A percentile compares a stretch with the other conserved stretches of the same genome.
Conservation (phyloP, 2,113 vertebrate species). For the Lycaon pictus region DNA sequence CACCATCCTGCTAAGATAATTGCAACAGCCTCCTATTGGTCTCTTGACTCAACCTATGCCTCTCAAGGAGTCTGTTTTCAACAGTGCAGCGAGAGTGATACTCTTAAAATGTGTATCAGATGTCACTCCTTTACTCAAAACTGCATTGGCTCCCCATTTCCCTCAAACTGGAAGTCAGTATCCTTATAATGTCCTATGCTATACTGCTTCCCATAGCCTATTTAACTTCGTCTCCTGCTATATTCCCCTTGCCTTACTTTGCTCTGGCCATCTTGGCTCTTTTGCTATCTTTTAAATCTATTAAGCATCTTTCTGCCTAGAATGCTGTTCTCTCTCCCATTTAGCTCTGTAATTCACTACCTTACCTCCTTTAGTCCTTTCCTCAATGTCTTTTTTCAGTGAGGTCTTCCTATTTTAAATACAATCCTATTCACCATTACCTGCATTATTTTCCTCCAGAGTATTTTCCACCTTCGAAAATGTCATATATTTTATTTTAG, state of each 20-base stretch:
- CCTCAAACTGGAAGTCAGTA: neutral
- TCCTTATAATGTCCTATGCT: neutral
- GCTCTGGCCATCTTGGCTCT: neutral
- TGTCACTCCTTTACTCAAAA: conserved; percentile 19
- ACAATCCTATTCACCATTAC: neutral
- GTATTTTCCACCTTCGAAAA: conserved; percentile 10
- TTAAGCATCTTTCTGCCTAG: neutral
- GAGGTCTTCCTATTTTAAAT: neutral
- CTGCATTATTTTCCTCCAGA: neutral
- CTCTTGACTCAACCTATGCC: neutral
- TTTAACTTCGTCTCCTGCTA: neutral
- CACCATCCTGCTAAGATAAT: neutral
- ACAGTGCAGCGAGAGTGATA: neutral
- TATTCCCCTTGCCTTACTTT: neutral
- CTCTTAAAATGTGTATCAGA: neutral
- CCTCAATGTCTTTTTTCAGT: neutral
- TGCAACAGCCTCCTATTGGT: neutral
- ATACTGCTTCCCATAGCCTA: neutral
- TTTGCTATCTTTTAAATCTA: neutral
- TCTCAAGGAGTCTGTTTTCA: neutral
- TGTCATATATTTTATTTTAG: neutral
- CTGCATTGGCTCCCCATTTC: neutral
- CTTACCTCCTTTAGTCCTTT: neutral
- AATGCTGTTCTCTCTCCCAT: neutral
- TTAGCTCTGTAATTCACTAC: neutral